These are phyloP conservation scores for Ladona fulva DNA, from an alignment of 1,140 invertebrate species.

Conservation along the genomic window DNA sequence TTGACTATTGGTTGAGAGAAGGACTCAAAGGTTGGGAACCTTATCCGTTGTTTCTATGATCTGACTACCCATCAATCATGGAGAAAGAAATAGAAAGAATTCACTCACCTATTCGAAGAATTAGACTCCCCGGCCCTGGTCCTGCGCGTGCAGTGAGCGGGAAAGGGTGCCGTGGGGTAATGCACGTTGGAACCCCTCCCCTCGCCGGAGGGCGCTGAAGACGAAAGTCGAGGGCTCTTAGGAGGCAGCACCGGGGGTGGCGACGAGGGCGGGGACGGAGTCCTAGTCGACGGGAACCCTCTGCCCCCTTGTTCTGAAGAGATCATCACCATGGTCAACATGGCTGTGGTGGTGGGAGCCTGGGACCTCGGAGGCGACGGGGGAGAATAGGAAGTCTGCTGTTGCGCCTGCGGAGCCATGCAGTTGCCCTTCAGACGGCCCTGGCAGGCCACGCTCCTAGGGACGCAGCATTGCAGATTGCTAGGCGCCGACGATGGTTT, in stretches of 20 bases:
- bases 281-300: background rate
- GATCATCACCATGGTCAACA: background rate
- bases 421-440: background rate
- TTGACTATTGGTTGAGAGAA: too few relatives aligned
- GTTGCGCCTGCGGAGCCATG: background rate
- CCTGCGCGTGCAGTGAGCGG: conserved; percentile 24
- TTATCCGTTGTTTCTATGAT: too few relatives aligned
- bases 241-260: conserved; percentile 45
- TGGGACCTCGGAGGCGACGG: background rate
- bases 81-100: background rate
- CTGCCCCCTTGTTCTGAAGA: background rate
- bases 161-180: conserved; percentile 37
- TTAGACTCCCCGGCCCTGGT: conserved; percentile 44
- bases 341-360: background rate
- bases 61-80: too few relatives aligned
- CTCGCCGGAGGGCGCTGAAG: conserved; percentile 30
- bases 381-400: background rate
- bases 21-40: too few relatives aligned
- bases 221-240: conserved; percentile 41
- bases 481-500: background rate
- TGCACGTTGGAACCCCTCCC: conserved; percentile 35
- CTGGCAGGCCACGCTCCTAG: conserved; percentile 20
- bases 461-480: background rate
- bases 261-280: conserved; percentile 38
- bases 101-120: background rate